phyloP scores from a whole-genome alignment of 1,140 invertebrate species.

The Magallana angulata region DNA sequence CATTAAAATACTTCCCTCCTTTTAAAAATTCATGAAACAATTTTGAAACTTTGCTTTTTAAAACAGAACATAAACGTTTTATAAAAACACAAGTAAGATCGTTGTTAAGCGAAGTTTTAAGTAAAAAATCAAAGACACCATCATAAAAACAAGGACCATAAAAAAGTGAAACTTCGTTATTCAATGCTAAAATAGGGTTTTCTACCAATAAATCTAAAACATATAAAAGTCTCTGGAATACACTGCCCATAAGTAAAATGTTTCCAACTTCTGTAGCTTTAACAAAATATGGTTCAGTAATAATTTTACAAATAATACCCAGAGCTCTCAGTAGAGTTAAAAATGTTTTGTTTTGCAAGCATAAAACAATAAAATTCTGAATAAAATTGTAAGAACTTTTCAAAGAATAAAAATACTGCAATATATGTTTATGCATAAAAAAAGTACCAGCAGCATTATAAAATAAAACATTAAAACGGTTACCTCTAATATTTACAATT shows the following conservation, averaged over 20 bases:
- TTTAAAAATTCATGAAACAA: not conserved
- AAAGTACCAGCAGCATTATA: no score
- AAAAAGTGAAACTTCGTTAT: not conserved
- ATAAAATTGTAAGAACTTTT: no score
- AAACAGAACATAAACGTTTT: no score
- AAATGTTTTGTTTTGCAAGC: not conserved
- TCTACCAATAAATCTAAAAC: not conserved
- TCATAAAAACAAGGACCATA: not conserved
- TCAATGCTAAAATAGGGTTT: not conserved
- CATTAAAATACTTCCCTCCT: not conserved
- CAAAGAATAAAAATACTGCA: no score
- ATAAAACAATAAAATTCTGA: no score
- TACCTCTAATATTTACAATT: no score
- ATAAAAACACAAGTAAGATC: not conserved
- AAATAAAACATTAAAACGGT: no score
- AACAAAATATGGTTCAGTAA: slow-evolving; percentile 27
- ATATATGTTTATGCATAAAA: no score
- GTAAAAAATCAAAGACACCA: not conserved
- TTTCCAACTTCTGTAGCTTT: not conserved
- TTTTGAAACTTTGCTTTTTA: not conserved
- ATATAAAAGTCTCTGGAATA: not conserved
- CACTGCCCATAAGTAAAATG: not conserved
- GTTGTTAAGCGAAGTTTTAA: not conserved
- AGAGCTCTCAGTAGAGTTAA: not conserved
- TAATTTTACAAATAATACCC: slow-evolving; percentile 35